Base-by-base conservation (phyloP, 2,797 vertebrate genomes). In the Aplochiton taeniatus region DNA sequence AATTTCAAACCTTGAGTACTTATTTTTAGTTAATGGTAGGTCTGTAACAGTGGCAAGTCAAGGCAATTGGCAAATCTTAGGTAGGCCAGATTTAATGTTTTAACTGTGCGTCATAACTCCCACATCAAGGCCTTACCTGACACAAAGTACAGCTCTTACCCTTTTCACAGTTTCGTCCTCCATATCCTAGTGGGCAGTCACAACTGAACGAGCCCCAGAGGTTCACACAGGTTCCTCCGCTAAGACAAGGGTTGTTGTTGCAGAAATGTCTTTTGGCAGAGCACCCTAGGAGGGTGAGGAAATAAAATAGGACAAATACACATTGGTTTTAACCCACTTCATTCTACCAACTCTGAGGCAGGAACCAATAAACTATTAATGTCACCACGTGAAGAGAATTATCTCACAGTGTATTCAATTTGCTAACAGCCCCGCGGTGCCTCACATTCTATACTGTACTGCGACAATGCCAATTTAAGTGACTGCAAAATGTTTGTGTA, bases 121-220 rank as follows among this genome's bases (percentile, higher is more conserved):
- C 31, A 31, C 31, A 11, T 16, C 13, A 4, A 12, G 11, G 6
- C 19, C 48, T 61, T 68, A 17, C 18, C 19, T 19, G n/a, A 10
- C 60, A 20, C 8, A 55, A 46, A 17, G 13, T 55, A 31, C 31
- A 31, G 31, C 47, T 16, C 82, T 87, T 83, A 96, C 96, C 95
- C 86, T 94, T 93, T 81, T 95, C 93, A 53, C 96, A 98, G 85
- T 89, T 95, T 63, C 87, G 93, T 70, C 96, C 96, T 74, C 96
- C 96, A 4, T 93, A 97, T 43, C 95, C 96, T n/a, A 95, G 92
- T 0, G 92, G 93, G 66, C 96, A 98, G 69, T 94, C 90, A 57
- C 96, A 98, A 78, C 93, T 95, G 91, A 95, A 95, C 0, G 93
- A 87, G 1, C 93, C 93, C 96, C 96, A 98, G 66, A 95, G 92